Percentiles rank a stretch among this genome's conserved stretches.
These are phyloP conservation scores for Alectoris magna DNA, from an alignment of 2,797 vertebrate species.

Conservation along the genomic window DNA sequence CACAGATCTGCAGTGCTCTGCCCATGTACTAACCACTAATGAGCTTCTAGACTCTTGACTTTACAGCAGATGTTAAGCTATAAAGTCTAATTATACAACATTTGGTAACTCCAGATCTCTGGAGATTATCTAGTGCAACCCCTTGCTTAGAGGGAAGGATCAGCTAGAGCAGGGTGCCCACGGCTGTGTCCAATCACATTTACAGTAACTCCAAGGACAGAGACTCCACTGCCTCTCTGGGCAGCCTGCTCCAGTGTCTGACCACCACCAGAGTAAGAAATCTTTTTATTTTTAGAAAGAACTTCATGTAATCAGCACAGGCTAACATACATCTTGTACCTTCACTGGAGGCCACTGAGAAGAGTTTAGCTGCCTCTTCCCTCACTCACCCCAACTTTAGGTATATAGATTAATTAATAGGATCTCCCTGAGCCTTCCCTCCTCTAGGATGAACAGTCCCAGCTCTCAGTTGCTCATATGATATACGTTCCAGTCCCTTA, in stretches of 20 bases:
- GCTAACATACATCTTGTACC: background rate
- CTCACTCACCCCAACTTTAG: background rate
- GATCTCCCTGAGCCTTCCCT: background rate
- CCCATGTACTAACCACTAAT: background rate
- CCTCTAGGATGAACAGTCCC: no score
- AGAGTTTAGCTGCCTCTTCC: background rate
- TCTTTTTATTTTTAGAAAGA: no score
- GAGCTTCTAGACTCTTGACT: background rate
- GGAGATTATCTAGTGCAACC: background rate
- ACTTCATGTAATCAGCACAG: background rate
- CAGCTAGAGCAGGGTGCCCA: no score
- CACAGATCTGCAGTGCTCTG: constrained; percentile 36
- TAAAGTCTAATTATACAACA: background rate
- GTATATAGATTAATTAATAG: background rate
- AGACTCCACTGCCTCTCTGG: no score
- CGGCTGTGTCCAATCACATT: no score
- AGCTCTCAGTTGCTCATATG: background rate
- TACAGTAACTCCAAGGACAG: no score
- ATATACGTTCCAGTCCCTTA: background rate
- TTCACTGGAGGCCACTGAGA: background rate
- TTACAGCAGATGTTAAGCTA: background rate
- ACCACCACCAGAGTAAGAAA: background rate
- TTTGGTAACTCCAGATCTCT: background rate
- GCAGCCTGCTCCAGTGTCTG: background rate
- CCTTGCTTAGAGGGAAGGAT: no score